Evolutionary conservation across 1,140 invertebrate genomes (phyloP).

Genomic region (Drosophila mayri): DNA sequence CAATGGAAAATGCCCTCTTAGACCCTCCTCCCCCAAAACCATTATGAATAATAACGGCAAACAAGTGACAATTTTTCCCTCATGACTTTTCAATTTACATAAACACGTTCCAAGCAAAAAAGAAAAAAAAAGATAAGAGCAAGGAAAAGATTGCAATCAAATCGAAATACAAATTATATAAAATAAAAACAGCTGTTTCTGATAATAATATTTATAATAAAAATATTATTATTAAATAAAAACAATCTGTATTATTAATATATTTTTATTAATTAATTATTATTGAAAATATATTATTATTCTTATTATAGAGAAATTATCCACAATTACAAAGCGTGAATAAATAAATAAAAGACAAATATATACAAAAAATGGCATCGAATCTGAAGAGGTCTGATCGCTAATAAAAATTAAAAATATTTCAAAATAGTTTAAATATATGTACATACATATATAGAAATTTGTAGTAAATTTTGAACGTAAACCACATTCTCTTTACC

Average conservation of each 20-base stretch:
- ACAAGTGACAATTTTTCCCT: conserved; percentile 9
- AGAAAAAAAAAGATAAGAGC: background rate
- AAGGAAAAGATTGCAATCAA: conserved; percentile 3
- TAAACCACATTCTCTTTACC: background rate
- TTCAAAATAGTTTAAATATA: too few relatives aligned
- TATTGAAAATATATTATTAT: too few relatives aligned
- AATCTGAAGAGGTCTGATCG: too few relatives aligned
- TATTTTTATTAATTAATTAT: too few relatives aligned
- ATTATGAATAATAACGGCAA: conserved; percentile 4
- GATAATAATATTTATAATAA: too few relatives aligned
- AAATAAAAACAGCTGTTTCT: background rate
- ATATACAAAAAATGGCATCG: background rate
- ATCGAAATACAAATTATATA: background rate
- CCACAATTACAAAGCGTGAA: too few relatives aligned
- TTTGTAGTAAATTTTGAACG: background rate
- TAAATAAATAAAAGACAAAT: too few relatives aligned
- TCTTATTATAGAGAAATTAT: too few relatives aligned
- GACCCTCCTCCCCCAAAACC: background rate
- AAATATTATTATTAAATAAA: too few relatives aligned
- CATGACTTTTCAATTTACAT: conserved; percentile 26
- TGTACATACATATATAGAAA: too few relatives aligned
- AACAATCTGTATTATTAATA: too few relatives aligned
- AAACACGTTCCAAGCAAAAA: conserved; percentile 14
- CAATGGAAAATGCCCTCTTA: background rate
- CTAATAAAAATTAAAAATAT: too few relatives aligned